Percentiles rank a stretch among this genome's conserved stretches.
phyloP scores from a whole-genome alignment of 1,140 invertebrate genomes.

The Orchesella cincta region DNA sequence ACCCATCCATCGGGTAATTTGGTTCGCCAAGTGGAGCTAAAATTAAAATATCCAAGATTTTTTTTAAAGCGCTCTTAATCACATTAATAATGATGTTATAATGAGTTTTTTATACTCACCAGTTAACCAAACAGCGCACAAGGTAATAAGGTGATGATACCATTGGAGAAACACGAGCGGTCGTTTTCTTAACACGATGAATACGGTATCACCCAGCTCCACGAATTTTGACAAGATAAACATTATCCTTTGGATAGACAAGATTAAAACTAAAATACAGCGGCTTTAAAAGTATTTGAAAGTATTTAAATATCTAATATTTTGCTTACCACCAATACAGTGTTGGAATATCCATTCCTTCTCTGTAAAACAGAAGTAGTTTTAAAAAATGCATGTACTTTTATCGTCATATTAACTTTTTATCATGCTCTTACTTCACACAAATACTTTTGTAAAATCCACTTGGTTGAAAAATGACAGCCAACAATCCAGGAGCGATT shows the following conservation, averaged over 20 bases:
- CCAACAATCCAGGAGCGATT: slow-evolving; percentile 82
- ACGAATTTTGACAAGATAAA: too few relatives aligned
- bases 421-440: slow-evolving; percentile 80
- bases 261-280: too few relatives aligned
- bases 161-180: slow-evolving; percentile 35
- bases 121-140: slow-evolving; percentile 30
- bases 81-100: not conserved
- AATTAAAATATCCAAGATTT: too few relatives aligned
- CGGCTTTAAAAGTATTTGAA: too few relatives aligned
- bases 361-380: too few relatives aligned
- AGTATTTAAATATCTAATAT: too few relatives aligned
- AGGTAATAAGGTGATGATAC: slow-evolving; percentile 33
- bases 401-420: too few relatives aligned
- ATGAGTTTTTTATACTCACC: not conserved
- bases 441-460: slow-evolving; percentile 93
- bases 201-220: slow-evolving; percentile 39
- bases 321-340: too few relatives aligned
- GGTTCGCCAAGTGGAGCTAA: slow-evolving; percentile 29
- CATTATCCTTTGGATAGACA: too few relatives aligned
- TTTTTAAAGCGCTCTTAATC: too few relatives aligned
- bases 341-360: slow-evolving; percentile 30
- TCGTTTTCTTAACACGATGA: slow-evolving; percentile 36
- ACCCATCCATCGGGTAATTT: slow-evolving; percentile 32
- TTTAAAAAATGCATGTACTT: too few relatives aligned
- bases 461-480: slow-evolving; percentile 74